A percentile compares a stretch with the other conserved stretches of the same genome.
These are phyloP conservation scores for Nycteola revayana DNA, from an alignment of 2,888 invertebrate genomes.

Conservation along the genomic window DNA sequence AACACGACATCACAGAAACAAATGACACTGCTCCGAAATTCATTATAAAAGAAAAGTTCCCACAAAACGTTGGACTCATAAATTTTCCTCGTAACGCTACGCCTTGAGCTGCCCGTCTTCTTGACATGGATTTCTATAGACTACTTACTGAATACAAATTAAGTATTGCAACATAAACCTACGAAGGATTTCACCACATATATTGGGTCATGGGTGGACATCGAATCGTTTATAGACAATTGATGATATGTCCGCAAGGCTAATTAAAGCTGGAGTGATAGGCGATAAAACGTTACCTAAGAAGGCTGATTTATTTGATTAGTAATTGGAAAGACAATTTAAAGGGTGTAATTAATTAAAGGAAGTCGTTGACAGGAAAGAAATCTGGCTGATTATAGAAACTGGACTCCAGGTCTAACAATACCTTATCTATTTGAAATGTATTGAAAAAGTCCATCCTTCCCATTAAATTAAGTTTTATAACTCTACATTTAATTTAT, in stretches of 20 bases:
- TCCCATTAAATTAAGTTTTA: too few relatives aligned
- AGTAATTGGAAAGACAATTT: conserved; percentile 21
- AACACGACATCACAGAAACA: conserved; percentile 5
- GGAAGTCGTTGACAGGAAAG: conserved; percentile 11
- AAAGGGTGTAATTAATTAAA: conserved; percentile 16
- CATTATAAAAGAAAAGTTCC: conserved; percentile 40
- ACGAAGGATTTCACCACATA: conserved; percentile 74
- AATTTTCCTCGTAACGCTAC: conserved; percentile 67
- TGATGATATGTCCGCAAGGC: conserved; percentile 46
- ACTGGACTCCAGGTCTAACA: too few relatives aligned
- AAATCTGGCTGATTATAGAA: too few relatives aligned
- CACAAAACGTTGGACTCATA: conserved; percentile 52
- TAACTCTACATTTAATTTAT: too few relatives aligned
- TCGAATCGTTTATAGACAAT: conserved; percentile 43
- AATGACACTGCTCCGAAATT: conserved; percentile 24
- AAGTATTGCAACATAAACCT: conserved; percentile 61
- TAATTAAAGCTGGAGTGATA: conserved; percentile 44
- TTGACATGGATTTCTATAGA: conserved; percentile 80
- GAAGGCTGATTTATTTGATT: conserved; percentile 31
- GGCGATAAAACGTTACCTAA: conserved; percentile 35
- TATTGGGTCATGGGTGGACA: conserved; percentile 78
- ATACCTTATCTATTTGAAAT: too few relatives aligned
- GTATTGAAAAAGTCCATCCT: too few relatives aligned
- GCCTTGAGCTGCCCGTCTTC: conserved; percentile 68
- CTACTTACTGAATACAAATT: conserved; percentile 73